Evolutionary conservation across 2,888 invertebrate genomes (phyloP), one percentile per base, ranked within the genome.

Genomic region (Dendrolimus pini): DNA sequence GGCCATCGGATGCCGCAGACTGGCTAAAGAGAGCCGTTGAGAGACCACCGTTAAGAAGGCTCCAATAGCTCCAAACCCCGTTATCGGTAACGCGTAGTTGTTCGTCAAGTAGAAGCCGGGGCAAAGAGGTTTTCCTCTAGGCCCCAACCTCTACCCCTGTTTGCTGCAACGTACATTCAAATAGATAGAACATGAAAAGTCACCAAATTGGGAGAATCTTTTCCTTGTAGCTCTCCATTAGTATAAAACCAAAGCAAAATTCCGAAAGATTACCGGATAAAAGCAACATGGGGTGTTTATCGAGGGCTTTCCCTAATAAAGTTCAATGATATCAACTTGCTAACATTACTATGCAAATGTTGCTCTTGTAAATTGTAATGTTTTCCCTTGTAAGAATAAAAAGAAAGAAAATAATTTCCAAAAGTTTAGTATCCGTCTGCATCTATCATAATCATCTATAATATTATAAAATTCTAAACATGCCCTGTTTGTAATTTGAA

Each of bases 311-410:
- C 73, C 77, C 72, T 78, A 80, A 80, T 79, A 79, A 82, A 80
- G 77, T 72, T 75, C 77, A 78, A 72, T 75, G 75, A 78, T 80
- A 80, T 80, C 75, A 78, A 75, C 71, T 77, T 69, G 67, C 66
- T 63, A 55, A 71, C 65, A 88, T 89, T 84, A 65, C 69, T 74
- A 89, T 89, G 89, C 75, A 75, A 88, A 89, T 89, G 72, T 75
- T 83, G 76, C 80, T 79, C 78, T 77, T 75, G 78, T 82, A 76
- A 78, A 82, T 84, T 81, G 83, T 82, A 83, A 83, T 80, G 72
- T 76, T 78, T 72, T 77, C 68, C 67, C 65, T 77, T 72, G 72
- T 67, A 66, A 71, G 60, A 63, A 63, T 69, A 72, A 74, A 71
- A 68, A 68, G 78, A 80, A 72, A 70, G 66, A 72, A 67, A 73